A percentile compares a stretch with the other conserved stretches of the same genome.
Conservation (phyloP, 2,888 invertebrate genomes). For the Drosophila suboccidentalis region DNA sequence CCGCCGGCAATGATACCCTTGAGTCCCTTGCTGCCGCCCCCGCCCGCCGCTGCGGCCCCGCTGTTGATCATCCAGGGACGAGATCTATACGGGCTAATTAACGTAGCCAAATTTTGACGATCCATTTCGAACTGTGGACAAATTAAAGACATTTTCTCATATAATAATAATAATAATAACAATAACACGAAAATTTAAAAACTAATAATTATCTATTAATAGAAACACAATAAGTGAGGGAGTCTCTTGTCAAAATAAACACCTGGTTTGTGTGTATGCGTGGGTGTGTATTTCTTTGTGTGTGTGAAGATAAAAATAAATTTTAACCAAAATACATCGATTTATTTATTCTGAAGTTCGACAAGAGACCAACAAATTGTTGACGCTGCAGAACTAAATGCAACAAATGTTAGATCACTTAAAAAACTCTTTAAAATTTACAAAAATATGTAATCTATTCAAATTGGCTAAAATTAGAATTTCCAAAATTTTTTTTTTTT, state of each 20-base stretch:
- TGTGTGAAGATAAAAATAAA: slow-evolving; percentile 15
- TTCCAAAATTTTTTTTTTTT: neutral
- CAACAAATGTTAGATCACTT: too few species aligned
- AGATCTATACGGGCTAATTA: slow-evolving; percentile 81
- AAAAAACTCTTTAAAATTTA: too few species aligned
- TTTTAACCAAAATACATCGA: neutral
- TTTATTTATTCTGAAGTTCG: slow-evolving; percentile 3
- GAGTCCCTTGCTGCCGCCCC: slow-evolving; percentile 90
- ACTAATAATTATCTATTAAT: neutral
- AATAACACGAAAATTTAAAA: neutral
- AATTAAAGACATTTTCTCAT: neutral
- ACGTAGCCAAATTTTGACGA: slow-evolving; percentile 54
- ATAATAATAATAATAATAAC: neutral
- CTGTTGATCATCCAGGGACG: slow-evolving; percentile 90
- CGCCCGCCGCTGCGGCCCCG: slow-evolving; percentile 89
- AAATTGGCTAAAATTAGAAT: neutral
- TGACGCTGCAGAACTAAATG: neutral
- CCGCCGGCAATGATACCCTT: slow-evolving; percentile 98
- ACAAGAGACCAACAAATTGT: neutral
- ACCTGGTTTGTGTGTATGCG: neutral
- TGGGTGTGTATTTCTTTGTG: too few species aligned
- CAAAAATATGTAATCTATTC: neutral
- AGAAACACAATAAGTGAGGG: slow-evolving; percentile 16
- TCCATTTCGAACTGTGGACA: slow-evolving; percentile 66
- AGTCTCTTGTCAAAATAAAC: slow-evolving; percentile 15